These are phyloP conservation scores for Lepidocyrtoides sp. DNA, from an alignment of 2,888 invertebrate genomes.

Conservation along the genomic window DNA sequence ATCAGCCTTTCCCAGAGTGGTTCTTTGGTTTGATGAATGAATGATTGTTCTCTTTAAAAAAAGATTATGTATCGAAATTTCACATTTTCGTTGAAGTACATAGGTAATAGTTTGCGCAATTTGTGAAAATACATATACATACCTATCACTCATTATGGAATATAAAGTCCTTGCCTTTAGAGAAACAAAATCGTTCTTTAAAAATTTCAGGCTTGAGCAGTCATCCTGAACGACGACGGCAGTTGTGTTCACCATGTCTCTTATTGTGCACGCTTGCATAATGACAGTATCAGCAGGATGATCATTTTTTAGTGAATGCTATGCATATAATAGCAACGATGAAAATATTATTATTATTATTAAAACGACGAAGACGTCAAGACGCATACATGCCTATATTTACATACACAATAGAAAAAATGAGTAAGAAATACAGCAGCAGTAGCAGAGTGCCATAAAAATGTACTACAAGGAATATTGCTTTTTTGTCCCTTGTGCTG, in stretches of 20 bases:
- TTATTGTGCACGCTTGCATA: constrained; percentile 4
- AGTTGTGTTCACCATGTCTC: constrained; percentile 46
- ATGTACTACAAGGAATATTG: constrained; percentile 18
- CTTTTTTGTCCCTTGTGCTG: constrained; percentile 54
- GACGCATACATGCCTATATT: neutral
- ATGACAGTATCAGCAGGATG: constrained; percentile 60
- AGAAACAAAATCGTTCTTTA: constrained; percentile 15
- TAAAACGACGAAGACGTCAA: neutral
- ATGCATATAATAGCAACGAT: neutral
- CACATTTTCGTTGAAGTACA: constrained; percentile 11
- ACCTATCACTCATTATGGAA: neutral
- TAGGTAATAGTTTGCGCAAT: neutral
- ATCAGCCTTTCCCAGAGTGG: neutral
- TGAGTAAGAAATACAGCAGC: constrained; percentile 16
- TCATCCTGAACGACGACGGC: constrained; percentile 47
- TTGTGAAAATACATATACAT: neutral
- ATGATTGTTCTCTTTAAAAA: constrained; percentile 30
- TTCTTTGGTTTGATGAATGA: constrained; percentile 55
- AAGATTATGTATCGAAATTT: constrained; percentile 29
- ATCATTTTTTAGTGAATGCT: neutral
- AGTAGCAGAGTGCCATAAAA: neutral
- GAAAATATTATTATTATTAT: constrained; percentile 7
- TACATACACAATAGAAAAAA: constrained; percentile 3
- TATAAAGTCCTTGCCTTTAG: constrained; percentile 12
- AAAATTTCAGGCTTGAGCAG: constrained; percentile 63